These are phyloP conservation scores for Nothocercus julius DNA, from an alignment of 2,113 vertebrate species.

Conservation along the genomic window DNA sequence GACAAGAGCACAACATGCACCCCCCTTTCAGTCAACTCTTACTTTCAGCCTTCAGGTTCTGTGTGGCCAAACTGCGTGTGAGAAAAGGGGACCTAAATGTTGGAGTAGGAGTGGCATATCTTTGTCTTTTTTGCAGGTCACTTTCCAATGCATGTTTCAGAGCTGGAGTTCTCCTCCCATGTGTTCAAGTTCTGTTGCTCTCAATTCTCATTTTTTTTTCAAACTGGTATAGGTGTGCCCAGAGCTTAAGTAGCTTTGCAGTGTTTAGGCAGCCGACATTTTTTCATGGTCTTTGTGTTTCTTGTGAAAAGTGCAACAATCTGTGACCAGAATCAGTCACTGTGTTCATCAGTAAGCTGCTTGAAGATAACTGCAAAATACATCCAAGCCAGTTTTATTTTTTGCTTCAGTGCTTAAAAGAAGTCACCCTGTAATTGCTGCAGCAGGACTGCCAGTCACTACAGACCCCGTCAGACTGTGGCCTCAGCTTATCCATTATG, in stretches of 20 bases:
- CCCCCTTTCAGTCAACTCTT: neutral
- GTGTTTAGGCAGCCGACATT: neutral
- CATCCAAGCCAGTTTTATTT: neutral
- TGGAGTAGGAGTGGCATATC: neutral
- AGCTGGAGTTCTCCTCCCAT: neutral
- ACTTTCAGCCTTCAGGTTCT: neutral
- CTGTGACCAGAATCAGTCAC: neutral
- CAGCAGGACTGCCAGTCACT: neutral
- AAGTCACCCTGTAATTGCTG: neutral
- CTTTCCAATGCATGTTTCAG: neutral
- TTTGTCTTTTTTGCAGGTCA: neutral
- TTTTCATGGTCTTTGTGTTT: neutral
- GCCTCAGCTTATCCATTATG: neutral
- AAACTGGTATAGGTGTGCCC: neutral
- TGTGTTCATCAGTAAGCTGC: neutral
- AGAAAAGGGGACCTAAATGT: neutral
- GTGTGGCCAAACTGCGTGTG: neutral
- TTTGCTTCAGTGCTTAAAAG: neutral
- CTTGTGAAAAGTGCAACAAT: neutral
- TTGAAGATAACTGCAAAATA: neutral
- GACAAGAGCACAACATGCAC: accelerated
- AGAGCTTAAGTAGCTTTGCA: neutral
- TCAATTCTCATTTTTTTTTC: neutral
- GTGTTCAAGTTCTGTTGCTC: neutral
- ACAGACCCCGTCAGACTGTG: accelerated